Conservation (phyloP, 92 coral and sea anemone genomes). For the Porites lobata region DNA sequence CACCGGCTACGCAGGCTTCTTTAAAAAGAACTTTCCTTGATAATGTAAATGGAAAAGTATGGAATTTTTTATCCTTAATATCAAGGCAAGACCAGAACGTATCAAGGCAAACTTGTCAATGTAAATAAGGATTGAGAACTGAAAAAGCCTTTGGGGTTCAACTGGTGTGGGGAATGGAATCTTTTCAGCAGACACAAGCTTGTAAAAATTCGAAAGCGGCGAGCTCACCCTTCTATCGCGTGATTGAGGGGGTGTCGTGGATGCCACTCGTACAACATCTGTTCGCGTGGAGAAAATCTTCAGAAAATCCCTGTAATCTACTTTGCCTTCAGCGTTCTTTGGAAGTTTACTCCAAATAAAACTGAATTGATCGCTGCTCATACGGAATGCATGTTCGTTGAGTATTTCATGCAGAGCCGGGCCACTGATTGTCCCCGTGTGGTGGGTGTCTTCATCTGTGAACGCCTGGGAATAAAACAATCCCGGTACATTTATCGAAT, state of each 20-base stretch:
- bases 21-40: too few relatives aligned
- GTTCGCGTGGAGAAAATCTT: constrained; percentile 79
- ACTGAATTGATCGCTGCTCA: constrained; percentile 90
- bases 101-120: too few relatives aligned
- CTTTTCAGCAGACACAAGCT: neutral
- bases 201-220: neutral
- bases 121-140: too few relatives aligned
- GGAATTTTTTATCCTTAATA: too few relatives aligned
- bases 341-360: constrained; percentile 83
- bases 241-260: constrained; percentile 83
- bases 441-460: constrained; percentile 79
- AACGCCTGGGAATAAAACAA: constrained; percentile 71
- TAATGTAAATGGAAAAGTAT: too few relatives aligned
- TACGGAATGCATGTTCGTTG: constrained; percentile 89
- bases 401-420: constrained; percentile 72
- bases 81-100: too few relatives aligned
- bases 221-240: constrained; percentile 77
- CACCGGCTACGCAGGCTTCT: too few relatives aligned
- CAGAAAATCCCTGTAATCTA: constrained; percentile 92
- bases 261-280: constrained; percentile 68
- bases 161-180: too few relatives aligned
- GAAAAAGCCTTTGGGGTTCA: too few relatives aligned
- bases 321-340: constrained; percentile 75
- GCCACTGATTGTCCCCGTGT: constrained; percentile 77
- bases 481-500: neutral